A percentile compares a stretch with the other conserved stretches of the same genome.
These are phyloP conservation scores for Lithosia quadra DNA, from an alignment of 2,888 invertebrate genomes.

Conservation along the genomic window DNA sequence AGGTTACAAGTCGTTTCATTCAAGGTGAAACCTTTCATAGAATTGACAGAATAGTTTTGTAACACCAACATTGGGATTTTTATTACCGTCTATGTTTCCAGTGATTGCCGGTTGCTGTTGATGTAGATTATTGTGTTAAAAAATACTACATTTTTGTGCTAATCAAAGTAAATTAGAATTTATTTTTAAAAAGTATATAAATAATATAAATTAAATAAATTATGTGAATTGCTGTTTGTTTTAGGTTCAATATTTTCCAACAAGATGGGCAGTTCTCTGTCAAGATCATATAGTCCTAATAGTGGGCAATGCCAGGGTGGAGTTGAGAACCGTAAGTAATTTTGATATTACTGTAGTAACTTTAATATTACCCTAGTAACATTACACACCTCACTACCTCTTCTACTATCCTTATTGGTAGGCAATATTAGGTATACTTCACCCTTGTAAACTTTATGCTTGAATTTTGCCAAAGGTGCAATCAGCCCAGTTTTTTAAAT, in stretches of 20 bases:
- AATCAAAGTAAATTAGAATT: neutral
- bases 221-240: conserved; percentile 23
- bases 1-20: conserved; percentile 65
- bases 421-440: neutral
- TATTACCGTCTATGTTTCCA: neutral
- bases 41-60: conserved; percentile 11
- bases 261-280: conserved; percentile 80
- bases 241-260: conserved; percentile 34
- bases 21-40: conserved; percentile 75
- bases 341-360: neutral
- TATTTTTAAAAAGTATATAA: neutral
- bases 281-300: conserved; percentile 81
- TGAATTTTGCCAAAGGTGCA: no score
- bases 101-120: neutral
- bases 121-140: neutral
- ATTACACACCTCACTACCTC: neutral
- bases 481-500: neutral
- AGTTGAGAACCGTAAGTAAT: conserved; percentile 68
- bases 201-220: neutral
- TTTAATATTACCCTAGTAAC: neutral
- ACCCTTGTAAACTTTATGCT: neutral
- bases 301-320: conserved; percentile 58
- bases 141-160: neutral
- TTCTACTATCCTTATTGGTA: neutral
- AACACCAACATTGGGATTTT: neutral